These are phyloP conservation scores for Drosophila subsilvestris DNA, from an alignment of 2,888 invertebrate species.

Conservation along the genomic window DNA sequence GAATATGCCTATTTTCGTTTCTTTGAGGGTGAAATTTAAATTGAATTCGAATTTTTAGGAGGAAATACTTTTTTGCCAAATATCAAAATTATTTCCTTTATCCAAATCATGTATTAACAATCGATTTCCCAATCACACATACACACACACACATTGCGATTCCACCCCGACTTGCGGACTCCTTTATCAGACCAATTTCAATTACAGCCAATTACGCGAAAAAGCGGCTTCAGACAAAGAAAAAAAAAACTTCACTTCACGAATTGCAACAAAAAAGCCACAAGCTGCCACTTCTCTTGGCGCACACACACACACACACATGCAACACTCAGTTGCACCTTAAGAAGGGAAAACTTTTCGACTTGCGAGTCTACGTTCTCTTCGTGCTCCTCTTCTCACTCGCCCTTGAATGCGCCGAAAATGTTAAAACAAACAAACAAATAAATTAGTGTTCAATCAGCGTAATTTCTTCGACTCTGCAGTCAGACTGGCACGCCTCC, in stretches of 20 bases:
- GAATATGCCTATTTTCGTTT: too few species aligned
- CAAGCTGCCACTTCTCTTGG: conserved; percentile 31
- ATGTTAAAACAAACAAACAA: conserved; percentile 76
- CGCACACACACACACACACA: conserved; percentile 6
- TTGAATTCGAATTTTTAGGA: background rate
- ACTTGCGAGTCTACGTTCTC: conserved; percentile 34
- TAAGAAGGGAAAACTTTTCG: conserved; percentile 56
- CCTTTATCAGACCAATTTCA: conserved; percentile 54
- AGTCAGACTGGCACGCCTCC: conserved; percentile 38
- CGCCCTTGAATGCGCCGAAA: conserved; percentile 58
- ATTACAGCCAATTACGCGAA: conserved; percentile 70
- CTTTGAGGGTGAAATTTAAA: background rate
- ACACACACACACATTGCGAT: background rate
- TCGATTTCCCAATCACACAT: conserved; percentile 8
- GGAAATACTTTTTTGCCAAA: background rate
- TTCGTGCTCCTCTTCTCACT: conserved; percentile 26
- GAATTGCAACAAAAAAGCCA: conserved; percentile 57
- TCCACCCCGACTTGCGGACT: background rate
- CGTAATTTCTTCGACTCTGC: conserved; percentile 70
- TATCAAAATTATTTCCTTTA: background rate
- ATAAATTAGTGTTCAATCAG: conserved; percentile 80
- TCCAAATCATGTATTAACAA: conserved; percentile 4
- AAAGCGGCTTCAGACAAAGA: conserved; percentile 34
- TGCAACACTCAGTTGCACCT: conserved; percentile 48
- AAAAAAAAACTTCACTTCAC: conserved; percentile 32